A percentile compares a stretch with the other conserved stretches of the same genome.
phyloP scores from a whole-genome alignment of 2,113 vertebrate species.

The Balaeniceps rex region DNA sequence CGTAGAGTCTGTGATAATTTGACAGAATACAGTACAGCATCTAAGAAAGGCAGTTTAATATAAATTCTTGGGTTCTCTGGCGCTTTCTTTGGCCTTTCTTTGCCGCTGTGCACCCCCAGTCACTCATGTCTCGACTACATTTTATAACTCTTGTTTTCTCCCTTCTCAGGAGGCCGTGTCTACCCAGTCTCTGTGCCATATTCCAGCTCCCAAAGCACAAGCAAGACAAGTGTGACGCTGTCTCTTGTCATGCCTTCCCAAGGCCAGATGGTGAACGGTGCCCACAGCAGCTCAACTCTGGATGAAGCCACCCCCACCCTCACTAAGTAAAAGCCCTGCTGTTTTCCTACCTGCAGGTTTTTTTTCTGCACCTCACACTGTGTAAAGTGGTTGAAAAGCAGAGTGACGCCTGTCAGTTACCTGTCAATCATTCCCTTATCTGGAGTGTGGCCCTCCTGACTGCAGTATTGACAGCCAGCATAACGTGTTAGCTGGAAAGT shows the following conservation, averaged over 20 bases:
- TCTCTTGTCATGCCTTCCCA: conserved; percentile 98
- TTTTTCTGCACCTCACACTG: neutral
- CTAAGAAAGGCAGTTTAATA: neutral
- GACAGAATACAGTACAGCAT: neutral
- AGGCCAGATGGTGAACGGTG: conserved; percentile 93
- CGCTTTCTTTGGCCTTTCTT: neutral
- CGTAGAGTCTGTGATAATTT: neutral
- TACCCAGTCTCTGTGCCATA: conserved; percentile 97
- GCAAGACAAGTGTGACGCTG: conserved; percentile 96
- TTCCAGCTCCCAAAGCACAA: conserved; percentile 93
- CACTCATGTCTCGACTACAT: neutral
- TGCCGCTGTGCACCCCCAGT: neutral
- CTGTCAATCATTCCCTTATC: neutral
- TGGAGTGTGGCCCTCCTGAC: neutral
- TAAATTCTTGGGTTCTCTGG: neutral
- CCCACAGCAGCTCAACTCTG: conserved; percentile 90
- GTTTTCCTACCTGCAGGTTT: neutral
- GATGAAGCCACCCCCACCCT: conserved; percentile 92
- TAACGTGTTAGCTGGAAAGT: neutral
- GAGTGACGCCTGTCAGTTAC: neutral
- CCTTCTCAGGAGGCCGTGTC: conserved; percentile 85
- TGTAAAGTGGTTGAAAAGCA: neutral
- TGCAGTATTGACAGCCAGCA: neutral
- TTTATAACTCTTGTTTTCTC: neutral
- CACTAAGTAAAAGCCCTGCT: conserved; percentile 71